These are phyloP conservation scores for Gallinago stenura DNA, from an alignment of 2,797 vertebrate genomes.

Conservation along the genomic window DNA sequence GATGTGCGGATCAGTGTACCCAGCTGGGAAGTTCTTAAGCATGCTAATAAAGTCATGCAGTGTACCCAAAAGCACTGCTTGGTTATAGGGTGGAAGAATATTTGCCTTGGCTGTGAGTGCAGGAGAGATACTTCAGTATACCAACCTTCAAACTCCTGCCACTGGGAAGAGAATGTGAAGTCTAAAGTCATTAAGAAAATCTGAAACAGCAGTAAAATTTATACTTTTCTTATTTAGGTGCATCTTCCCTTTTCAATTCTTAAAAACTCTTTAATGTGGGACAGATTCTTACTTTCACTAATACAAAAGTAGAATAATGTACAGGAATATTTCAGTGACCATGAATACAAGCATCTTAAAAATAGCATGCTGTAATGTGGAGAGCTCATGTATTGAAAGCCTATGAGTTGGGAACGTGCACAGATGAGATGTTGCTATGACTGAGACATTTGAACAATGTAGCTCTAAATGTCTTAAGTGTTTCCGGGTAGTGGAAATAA, in stretches of 20 bases:
- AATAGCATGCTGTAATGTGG: rapidly evolving
- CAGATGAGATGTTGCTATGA: rapidly evolving
- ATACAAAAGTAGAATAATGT: rapidly evolving
- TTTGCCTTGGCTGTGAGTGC: not conserved
- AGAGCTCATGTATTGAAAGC: rapidly evolving
- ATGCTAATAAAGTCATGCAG: not conserved
- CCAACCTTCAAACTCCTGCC: not conserved
- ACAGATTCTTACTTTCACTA: not conserved
- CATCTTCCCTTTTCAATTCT: not conserved
- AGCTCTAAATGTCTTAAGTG: not conserved
- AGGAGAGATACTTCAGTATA: not conserved
- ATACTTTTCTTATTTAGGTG: not conserved
- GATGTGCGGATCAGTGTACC: not conserved
- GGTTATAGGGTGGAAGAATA: not conserved
- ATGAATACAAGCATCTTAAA: not conserved
- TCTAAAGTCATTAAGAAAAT: not conserved
- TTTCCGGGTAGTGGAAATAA: not conserved
- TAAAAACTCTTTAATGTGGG: not conserved
- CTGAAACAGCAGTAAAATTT: not conserved
- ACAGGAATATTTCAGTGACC: not conserved
- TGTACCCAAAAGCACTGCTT: not conserved
- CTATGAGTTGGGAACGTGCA: rapidly evolving
- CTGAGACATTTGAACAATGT: not conserved
- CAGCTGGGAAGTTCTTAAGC: not conserved
- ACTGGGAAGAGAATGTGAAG: not conserved